Conservation (phyloP, 2,113 vertebrate genomes). For the Pantherophis guttatus region DNA sequence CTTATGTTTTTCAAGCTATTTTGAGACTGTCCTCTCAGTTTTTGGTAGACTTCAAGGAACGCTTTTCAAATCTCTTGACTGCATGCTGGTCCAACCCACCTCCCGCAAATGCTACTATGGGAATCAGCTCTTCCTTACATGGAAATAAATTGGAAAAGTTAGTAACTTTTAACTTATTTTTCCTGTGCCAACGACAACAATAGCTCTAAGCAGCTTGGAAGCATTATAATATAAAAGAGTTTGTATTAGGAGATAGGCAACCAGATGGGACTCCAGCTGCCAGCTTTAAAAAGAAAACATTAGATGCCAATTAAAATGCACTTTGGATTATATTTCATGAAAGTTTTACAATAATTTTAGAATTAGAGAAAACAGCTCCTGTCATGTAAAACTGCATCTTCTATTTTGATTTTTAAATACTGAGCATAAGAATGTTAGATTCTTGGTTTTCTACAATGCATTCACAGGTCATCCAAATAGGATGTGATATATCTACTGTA, state of each 20-base stretch:
- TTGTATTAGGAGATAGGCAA: slow-evolving; percentile 49
- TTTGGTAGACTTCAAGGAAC: not conserved
- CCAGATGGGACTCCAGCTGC: slow-evolving; percentile 66
- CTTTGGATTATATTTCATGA: slow-evolving; percentile 44
- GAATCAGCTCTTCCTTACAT: slow-evolving; percentile 32
- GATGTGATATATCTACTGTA: not conserved
- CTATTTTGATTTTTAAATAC: slow-evolving; percentile 48
- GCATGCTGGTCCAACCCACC: not conserved
- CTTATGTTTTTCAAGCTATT: not conserved
- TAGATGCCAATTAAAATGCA: slow-evolving; percentile 60
- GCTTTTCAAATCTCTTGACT: slow-evolving; percentile 5
- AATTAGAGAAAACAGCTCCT: slow-evolving; percentile 12
- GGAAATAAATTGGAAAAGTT: slow-evolving; percentile 22
- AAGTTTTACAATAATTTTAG: slow-evolving; percentile 57
- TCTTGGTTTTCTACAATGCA: not conserved
- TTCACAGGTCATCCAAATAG: not conserved
- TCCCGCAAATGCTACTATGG: not conserved
- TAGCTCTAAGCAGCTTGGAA: slow-evolving; percentile 49
- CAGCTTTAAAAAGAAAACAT: slow-evolving; percentile 53
- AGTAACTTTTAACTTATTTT: slow-evolving; percentile 31
- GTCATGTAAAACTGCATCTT: slow-evolving; percentile 10
- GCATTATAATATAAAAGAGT: slow-evolving; percentile 48
- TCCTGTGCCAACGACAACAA: slow-evolving; percentile 23
- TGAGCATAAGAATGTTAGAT: slow-evolving; percentile 8
- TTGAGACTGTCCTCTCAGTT: not conserved